Evolutionary conservation across 2,113 vertebrate genomes (phyloP).

Genomic region (Ariopsis seemanni): DNA sequence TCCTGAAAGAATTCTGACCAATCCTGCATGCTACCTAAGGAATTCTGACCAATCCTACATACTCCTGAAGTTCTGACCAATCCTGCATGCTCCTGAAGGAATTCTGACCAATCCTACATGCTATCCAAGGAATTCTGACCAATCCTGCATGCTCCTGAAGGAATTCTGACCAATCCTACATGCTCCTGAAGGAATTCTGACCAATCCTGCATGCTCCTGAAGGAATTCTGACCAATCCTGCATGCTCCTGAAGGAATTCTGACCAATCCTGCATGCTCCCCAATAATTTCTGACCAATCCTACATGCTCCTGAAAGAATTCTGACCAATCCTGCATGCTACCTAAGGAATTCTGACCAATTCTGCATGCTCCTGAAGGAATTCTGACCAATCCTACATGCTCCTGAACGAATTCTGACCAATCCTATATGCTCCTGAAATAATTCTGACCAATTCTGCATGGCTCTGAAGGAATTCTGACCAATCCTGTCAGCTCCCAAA

Average conservation of each 20-base stretch:
- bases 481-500: neutral
- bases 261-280: neutral
- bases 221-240: neutral
- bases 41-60: neutral
- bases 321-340: neutral
- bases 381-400: no score
- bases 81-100: no score
- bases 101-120: no score
- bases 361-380: fast-evolving
- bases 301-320: neutral
- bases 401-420: neutral
- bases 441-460: neutral
- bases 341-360: neutral
- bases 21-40: neutral
- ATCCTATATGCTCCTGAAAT: neutral
- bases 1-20: neutral
- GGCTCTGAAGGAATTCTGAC: neutral
- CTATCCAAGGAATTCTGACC: no score
- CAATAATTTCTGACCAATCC: neutral
- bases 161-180: neutral
- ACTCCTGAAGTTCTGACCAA: no score
- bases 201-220: neutral
- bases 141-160: no score
- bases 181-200: neutral
- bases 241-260: no score